Conservation (phyloP, 2,113 vertebrate genomes). For the Syngnathoides biaculeatus region DNA sequence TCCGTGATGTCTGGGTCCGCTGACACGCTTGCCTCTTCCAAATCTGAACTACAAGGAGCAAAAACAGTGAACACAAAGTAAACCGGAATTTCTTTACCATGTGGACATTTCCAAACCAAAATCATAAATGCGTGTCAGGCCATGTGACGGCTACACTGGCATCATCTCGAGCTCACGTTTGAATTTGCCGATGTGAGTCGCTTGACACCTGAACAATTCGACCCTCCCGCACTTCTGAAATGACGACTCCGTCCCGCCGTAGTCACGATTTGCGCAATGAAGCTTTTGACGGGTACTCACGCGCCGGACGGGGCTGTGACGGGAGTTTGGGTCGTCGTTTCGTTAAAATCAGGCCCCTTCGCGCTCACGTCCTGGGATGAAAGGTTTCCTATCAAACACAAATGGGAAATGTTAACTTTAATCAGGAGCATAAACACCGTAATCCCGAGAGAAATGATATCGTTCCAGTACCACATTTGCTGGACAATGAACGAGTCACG, state of each 20-base stretch:
- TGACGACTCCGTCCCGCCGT: background rate
- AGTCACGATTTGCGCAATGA: background rate
- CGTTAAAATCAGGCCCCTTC: conserved; percentile 62
- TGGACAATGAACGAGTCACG: background rate
- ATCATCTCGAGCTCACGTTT: background rate
- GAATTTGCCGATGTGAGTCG: background rate
- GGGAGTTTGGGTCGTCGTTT: conserved; percentile 42
- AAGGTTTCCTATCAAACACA: conserved; percentile 51
- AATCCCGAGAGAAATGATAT: no score
- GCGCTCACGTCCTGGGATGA: conserved; percentile 51
- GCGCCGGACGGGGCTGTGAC: conserved; percentile 46
- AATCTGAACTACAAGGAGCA: conserved; percentile 42
- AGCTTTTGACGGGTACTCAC: conserved; percentile 69
- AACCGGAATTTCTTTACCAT: no score
- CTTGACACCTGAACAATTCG: no score
- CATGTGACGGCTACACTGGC: background rate
- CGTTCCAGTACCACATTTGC: no score
- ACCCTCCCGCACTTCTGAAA: no score
- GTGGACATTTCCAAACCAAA: no score
- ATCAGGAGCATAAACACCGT: background rate
- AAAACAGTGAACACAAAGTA: background rate
- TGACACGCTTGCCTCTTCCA: conserved; percentile 21
- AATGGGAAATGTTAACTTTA: background rate
- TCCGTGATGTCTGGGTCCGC: conserved; percentile 17
- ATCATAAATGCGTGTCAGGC: no score